Evolutionary conservation across 2,888 invertebrate species (phyloP), one percentile per base, ranked within the genome.

Genomic region (Ariolimax columbianus): DNA sequence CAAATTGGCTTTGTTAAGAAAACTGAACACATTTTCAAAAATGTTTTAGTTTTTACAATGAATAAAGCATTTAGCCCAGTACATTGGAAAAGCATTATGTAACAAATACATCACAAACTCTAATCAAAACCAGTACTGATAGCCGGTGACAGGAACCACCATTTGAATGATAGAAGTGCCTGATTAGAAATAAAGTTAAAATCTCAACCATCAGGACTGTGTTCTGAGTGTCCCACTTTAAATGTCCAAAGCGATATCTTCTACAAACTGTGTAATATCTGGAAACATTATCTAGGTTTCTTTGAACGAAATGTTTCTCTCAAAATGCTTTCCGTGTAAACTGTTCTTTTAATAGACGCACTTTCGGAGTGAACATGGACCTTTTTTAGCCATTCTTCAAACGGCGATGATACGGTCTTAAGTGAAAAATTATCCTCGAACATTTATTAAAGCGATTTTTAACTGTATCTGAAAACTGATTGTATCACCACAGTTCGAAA

Each of bases 231-330:
- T 51, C 40, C 38, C 9, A 51, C 63, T 33, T 63, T 30, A 59
- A 78, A n/a, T 47, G 26, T n/a, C 14, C 59, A 17, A 14, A 30
- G n/a, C 59, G 63, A 63, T 51, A 78, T 63, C 38, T 63, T 78
- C 63, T 40, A 26, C 38, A 38, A 38, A 63, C 36, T 38, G 59
- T 26, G 38, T 78, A 59, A 38, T 78, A 78, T 78, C 78, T 78
- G 38, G 11, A 26, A 11, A 63, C 78, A 63, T 78, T 78, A 78
- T 78, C 78, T 78, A 38, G 26, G 63, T 38, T 78, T 78, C 78
- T 78, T 78, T 78, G 59, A 78, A 63, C 59, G 26, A 78, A 78
- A 78, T 78, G 78, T 78, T 78, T 78, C 78, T 38, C 78, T 26
- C 40, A 78, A 78, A 78, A 78, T 40, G 78, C 38, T 78, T 78